Percentiles rank a stretch among this genome's conserved stretches.
Conservation (phyloP, 2,113 vertebrate genomes). For the mouse (Mus musculus) region GRCm39 chr9:66402001-66402500, state of each 20-base stretch:
- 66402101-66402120: background rate
- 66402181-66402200: no score
- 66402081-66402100: slow-evolving; percentile 13
- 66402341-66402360: background rate
- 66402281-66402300: no score
- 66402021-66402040: background rate
- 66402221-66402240: no score
- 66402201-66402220: no score
- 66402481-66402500: background rate
- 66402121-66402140: no score
- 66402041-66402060: background rate
- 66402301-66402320: no score
- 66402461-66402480: background rate
- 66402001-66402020: background rate
- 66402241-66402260: no score
- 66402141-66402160: no score
- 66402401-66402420: background rate
- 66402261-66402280: no score
- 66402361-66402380: slow-evolving; percentile 41
- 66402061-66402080: background rate
- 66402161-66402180: no score
- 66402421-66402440: background rate
- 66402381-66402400: slow-evolving; percentile 28
- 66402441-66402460: background rate
- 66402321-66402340: no score